A percentile compares a stretch with the other conserved stretches of the same genome.
Conservation (phyloP, 2,113 vertebrate species). For the Alligator mississippiensis region DNA sequence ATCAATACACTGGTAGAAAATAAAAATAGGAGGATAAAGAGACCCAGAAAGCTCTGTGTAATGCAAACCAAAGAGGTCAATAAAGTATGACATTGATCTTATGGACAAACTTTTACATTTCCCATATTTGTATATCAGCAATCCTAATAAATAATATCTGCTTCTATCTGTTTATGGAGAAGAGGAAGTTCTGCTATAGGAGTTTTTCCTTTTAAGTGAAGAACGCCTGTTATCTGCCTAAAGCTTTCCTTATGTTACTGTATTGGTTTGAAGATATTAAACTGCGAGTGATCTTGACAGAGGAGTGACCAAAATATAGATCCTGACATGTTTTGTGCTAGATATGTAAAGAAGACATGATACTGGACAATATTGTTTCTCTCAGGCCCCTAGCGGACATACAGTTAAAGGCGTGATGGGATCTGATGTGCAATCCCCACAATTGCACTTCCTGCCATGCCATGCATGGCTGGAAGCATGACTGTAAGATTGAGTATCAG, state of each 20-base stretch:
- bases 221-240: background rate
- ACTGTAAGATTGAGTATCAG: no score
- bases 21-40: background rate
- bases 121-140: background rate
- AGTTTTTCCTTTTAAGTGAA: rapidly evolving
- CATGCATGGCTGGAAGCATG: no score
- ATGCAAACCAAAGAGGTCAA: background rate
- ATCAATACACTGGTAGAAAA: background rate
- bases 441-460: no score
- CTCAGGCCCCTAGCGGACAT: no score
- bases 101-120: background rate
- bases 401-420: no score
- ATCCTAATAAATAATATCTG: background rate
- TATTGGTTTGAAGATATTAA: background rate
- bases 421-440: no score
- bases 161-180: background rate
- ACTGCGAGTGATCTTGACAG: background rate
- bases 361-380: background rate
- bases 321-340: background rate
- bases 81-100: background rate
- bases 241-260: background rate
- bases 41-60: background rate
- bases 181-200: background rate
- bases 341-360: background rate
- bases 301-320: background rate